Evolutionary conservation across 2,888 invertebrate species (phyloP).

Genomic region (Acanthacorydalis orientalis): DNA sequence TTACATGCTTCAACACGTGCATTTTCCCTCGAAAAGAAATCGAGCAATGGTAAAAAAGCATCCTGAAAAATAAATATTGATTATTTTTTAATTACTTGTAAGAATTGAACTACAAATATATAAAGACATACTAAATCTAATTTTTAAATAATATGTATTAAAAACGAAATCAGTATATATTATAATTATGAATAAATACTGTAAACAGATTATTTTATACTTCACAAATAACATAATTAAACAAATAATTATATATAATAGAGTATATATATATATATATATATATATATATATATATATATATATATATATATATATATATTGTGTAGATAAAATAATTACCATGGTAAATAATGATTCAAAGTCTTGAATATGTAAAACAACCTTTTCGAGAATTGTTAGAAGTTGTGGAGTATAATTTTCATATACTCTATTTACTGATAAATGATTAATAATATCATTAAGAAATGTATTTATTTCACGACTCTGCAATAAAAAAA

Average conservation of each 20-base stretch:
- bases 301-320: too few species aligned
- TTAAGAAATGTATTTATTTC: slow-evolving; percentile 74
- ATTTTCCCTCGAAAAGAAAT: slow-evolving; percentile 74
- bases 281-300: too few species aligned
- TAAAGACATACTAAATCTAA: too few species aligned
- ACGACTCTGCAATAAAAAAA: slow-evolving; percentile 38
- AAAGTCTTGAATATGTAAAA: slow-evolving; percentile 60
- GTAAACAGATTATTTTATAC: too few species aligned
- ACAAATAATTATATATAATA: too few species aligned
- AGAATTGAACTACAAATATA: slow-evolving; percentile 3
- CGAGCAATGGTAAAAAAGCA: slow-evolving; percentile 77
- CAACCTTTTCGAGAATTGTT: slow-evolving; percentile 55
- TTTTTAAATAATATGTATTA: too few species aligned
- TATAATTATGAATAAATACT: too few species aligned
- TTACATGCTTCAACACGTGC: slow-evolving; percentile 73
- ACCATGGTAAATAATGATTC: slow-evolving; percentile 70
- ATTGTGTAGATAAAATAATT: slow-evolving; percentile 8
- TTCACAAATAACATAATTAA: too few species aligned
- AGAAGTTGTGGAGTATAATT: slow-evolving; percentile 65
- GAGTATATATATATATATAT: too few species aligned
- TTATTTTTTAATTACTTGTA: neutral
- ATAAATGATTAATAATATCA: slow-evolving; percentile 72
- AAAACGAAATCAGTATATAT: too few species aligned
- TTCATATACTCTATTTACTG: slow-evolving; percentile 59
- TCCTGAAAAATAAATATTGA: slow-evolving; percentile 38